phyloP scores from a whole-genome alignment of 2,888 invertebrate genomes.

The Blera fallax region DNA sequence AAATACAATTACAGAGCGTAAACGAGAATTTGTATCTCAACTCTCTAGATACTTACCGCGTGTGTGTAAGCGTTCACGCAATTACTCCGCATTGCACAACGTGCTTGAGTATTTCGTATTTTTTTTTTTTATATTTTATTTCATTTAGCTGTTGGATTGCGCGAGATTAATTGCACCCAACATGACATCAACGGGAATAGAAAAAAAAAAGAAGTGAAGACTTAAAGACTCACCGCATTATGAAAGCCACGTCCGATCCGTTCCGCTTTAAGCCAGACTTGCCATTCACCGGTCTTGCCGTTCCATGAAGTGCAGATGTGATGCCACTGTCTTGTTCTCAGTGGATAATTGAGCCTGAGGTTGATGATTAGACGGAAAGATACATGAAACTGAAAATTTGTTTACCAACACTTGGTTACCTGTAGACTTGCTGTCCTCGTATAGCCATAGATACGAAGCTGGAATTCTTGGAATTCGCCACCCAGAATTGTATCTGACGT shows the following conservation, averaged over 20 bases:
- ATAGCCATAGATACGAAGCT: constrained; percentile 92
- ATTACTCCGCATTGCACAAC: constrained; percentile 28
- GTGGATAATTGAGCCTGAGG: constrained; percentile 86
- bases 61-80: constrained; percentile 28
- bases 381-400: background rate
- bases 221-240: constrained; percentile 90
- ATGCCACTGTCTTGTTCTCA: constrained; percentile 89
- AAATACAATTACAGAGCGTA: background rate
- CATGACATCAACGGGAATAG: constrained; percentile 19
- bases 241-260: constrained; percentile 93
- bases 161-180: constrained; percentile 47
- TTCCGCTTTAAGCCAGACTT: constrained; percentile 93
- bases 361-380: background rate
- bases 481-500: constrained; percentile 89
- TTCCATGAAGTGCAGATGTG: constrained; percentile 95
- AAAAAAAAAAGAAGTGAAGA: constrained; percentile 29
- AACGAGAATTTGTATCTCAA: background rate
- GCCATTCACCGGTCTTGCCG: constrained; percentile 94
- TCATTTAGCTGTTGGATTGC: constrained; percentile 2
- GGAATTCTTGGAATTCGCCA: constrained; percentile 90
- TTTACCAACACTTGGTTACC: constrained; percentile 80
- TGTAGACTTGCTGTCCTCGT: constrained; percentile 91
- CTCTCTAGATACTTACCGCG: background rate
- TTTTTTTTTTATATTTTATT: background rate
- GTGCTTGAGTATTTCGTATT: background rate